Evolutionary conservation across 2,113 vertebrate species (phyloP).

Genomic region (Hippolais icterina): DNA sequence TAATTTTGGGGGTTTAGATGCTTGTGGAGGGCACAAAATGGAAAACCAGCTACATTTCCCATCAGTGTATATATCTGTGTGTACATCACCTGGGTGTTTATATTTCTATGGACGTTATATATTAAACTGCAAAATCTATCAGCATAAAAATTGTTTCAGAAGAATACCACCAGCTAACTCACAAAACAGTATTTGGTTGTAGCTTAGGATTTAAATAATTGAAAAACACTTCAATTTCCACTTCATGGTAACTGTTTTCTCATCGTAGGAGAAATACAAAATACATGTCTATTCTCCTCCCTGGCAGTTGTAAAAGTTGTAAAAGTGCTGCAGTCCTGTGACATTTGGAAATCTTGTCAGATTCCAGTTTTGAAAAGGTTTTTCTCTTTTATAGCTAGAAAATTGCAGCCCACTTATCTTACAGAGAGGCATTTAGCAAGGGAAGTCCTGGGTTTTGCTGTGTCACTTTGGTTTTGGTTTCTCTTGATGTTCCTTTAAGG

Average conservation of each 20-base stretch:
- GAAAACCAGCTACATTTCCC: not conserved
- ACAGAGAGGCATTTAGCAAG: not conserved
- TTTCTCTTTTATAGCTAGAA: not conserved
- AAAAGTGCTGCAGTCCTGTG: not conserved
- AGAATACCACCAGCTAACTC: rapidly evolving
- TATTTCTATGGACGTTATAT: not conserved
- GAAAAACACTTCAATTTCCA: not conserved
- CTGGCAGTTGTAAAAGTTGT: not conserved
- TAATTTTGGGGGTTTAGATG: not conserved
- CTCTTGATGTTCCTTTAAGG: not conserved
- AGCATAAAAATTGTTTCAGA: not conserved
- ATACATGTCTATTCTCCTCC: not conserved
- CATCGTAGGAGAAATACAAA: not conserved
- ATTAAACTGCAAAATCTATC: not conserved
- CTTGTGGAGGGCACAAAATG: not conserved
- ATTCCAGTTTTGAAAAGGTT: not conserved
- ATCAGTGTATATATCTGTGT: not conserved
- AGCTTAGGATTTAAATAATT: not conserved
- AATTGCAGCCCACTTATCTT: not conserved
- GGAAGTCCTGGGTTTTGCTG: not conserved
- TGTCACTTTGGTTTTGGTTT: not conserved
- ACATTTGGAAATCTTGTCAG: not conserved
- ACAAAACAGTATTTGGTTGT: not conserved
- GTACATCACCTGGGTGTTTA: not conserved
- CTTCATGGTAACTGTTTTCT: not conserved